These are phyloP conservation scores for Dicrurus megarhynchus DNA, from an alignment of 2,113 vertebrate species.

Conservation along the genomic window DNA sequence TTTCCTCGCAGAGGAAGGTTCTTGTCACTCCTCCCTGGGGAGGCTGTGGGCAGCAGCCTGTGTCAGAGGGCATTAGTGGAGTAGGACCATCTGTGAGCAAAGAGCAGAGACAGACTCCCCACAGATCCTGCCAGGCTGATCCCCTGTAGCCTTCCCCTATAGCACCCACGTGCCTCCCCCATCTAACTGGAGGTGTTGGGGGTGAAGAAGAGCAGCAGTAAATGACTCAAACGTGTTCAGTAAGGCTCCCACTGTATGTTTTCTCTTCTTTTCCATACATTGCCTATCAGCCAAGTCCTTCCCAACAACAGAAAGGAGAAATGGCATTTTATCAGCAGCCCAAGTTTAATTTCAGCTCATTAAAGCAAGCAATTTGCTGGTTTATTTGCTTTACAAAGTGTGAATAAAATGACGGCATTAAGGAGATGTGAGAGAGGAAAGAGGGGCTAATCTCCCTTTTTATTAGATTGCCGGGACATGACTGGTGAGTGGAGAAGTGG, in stretches of 20 bases:
- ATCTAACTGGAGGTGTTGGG: not conserved
- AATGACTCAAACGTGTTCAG: not conserved
- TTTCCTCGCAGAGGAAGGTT: not conserved
- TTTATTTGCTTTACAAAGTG: constrained; percentile 70
- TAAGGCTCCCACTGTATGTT: constrained; percentile 2
- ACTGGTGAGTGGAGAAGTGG: not conserved
- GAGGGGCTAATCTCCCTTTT: constrained; percentile 61
- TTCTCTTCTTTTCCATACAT: not conserved
- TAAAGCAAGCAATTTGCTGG: constrained; percentile 70
- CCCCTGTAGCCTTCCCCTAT: rapidly evolving
- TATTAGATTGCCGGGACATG: constrained; percentile 41
- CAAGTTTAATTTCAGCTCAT: constrained; percentile 68
- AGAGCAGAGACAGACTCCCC: not conserved
- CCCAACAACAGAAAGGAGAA: constrained; percentile 46
- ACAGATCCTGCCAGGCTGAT: not conserved
- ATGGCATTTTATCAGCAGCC: constrained; percentile 60
- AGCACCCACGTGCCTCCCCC: not conserved
- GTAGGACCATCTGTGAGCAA: not conserved
- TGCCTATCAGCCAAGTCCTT: constrained; percentile 36
- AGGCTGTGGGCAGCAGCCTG: not conserved
- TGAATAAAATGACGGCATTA: constrained; percentile 65
- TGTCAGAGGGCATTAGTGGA: not conserved
- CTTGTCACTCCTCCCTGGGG: not conserved
- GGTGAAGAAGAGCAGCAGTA: not conserved
- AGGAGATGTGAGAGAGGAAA: constrained; percentile 32